Base-by-base conservation (phyloP, 2,113 vertebrate species). In the Aphelocoma coerulescens region DNA sequence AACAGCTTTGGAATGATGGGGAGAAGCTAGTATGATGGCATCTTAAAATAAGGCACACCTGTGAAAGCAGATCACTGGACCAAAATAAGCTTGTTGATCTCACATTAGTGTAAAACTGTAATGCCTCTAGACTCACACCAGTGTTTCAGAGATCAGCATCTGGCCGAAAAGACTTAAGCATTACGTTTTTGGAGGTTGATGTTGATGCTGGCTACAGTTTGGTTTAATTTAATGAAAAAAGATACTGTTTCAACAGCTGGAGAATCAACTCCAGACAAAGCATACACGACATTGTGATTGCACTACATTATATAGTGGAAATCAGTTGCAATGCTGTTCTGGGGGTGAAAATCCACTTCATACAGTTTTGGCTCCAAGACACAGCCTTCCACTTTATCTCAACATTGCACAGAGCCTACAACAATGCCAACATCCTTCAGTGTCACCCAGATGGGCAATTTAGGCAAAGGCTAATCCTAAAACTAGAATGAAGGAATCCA, bases 241-340 rank as follows among this genome's bases (percentile, higher is more conserved):
- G 23, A 88, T 89, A 91, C 66, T 89, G 62, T 94, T 97, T 94
- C 62, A 30, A 91, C 91, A 94, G 76, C 86, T 96, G 96, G 88
- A 69, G 62, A 91, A 91, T 43, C 68, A 92, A 9, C 77, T 90
- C 69, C 87, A 94, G 86, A 94, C 69, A 82, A 96, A 95, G 88
- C 43, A 79, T n/a, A 85, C 41, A 52, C 0, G 0, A 57, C 7
- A 7, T 23, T 66, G 48, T 76, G 90, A 86, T 62, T 78, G 52
- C 54, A 51, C n/a, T 62, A 37, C 37, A 22, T 90, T 87, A 74
- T 48, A 32, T 10, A 62, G 58, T 92, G 71, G 77, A 93, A 96
- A 96, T 88, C 69, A 80, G 57, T 22, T 71, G 88, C 85, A 95
- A 89, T 77, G 69, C 46, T 63, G 16, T 57, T 93, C 80, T 91